Base-by-base conservation (phyloP, 2,113 vertebrate species). In the Donacobius atricapilla region DNA sequence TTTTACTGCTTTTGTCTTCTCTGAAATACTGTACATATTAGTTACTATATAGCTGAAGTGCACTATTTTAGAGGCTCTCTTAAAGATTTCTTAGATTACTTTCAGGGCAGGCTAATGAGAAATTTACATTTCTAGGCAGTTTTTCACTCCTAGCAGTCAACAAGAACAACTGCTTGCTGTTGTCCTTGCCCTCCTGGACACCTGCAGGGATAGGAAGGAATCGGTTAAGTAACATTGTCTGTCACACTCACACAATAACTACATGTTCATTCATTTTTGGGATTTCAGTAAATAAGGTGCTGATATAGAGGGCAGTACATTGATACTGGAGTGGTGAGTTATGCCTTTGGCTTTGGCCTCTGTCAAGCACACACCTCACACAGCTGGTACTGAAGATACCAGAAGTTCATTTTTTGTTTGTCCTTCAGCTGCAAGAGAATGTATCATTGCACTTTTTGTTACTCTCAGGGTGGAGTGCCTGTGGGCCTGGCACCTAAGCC, bases 401-500 rank as follows among this genome's bases (percentile, higher is more conserved):
- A 94, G 91, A 71, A 92, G 66, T 21, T 68, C 56, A 83, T 83
- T 80, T 93, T 90, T 80, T 87, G 81, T 90, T 93, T 95, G 61
- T 92, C 86, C 94, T 96, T 96, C 83, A 94, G 86, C 95, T 91
- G 77, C 89, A 90, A 93, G 91, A 96, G 48, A 72, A 89, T 75
- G 73, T 95, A 93, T 93, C 95, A 94, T 69, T 95, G 95, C 95
- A 61, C 68, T 97, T 93, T 97, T 96, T 97, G 40, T 98, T 95
- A 82, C 91, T 94, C 89, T 64, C 97, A 99, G 99, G 99, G 99
- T 69, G 99, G 99, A 54, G 90, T 98, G 89, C 98, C 99, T 15
- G 97, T 98, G 66, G 99, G 99, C 39, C 97, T 99, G 88, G 95
- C 97, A 81, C 96, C 98, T 83, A 99, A 99, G 94, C 99, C 99